A percentile compares a stretch with the other conserved stretches of the same genome.
Evolutionary conservation across 2,888 invertebrate species (phyloP).

Genomic region (Exephanes ischioxanthus): DNA sequence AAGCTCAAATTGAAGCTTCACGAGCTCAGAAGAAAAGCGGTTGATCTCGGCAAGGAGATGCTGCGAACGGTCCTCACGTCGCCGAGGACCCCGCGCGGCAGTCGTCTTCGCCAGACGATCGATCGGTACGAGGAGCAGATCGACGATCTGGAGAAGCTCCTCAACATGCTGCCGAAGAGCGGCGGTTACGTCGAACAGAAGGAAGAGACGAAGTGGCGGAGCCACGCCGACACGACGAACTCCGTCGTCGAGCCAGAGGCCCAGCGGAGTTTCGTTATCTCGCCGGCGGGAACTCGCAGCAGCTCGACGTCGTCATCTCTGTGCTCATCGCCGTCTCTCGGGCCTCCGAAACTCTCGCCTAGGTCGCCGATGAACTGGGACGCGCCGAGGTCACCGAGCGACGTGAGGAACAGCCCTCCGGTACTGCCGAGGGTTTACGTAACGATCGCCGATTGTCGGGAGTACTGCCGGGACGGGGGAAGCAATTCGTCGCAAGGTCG

Average conservation of each 20-base stretch:
- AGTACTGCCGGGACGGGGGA: constrained; percentile 43
- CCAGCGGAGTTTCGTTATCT: background rate
- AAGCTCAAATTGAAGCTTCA: constrained; percentile 73
- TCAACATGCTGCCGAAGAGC: constrained; percentile 73
- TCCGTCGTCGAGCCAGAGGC: background rate
- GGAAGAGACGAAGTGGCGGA: constrained; percentile 12
- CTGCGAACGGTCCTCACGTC: constrained; percentile 54
- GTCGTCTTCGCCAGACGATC: constrained; percentile 73
- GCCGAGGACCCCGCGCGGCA: constrained; percentile 41
- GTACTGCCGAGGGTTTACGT: constrained; percentile 73
- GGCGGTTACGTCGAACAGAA: constrained; percentile 55
- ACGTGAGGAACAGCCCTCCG: constrained; percentile 75
- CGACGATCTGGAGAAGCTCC: constrained; percentile 75
- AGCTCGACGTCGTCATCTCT: constrained; percentile 40
- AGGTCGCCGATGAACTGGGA: constrained; percentile 68
- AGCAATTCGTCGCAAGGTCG: background rate
- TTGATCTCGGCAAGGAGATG: constrained; percentile 73
- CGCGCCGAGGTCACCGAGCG: constrained; percentile 58
- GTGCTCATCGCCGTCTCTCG: constrained; percentile 70
- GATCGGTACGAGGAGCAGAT: constrained; percentile 78
- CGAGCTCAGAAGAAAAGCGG: constrained; percentile 73
- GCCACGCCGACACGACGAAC: constrained; percentile 1
- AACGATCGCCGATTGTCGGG: constrained; percentile 60
- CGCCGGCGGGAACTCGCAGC: constrained; percentile 1
- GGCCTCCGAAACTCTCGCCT: constrained; percentile 77